These are phyloP conservation scores for Heliothis subflexa DNA, from an alignment of 1,140 invertebrate genomes.

Conservation along the genomic window DNA sequence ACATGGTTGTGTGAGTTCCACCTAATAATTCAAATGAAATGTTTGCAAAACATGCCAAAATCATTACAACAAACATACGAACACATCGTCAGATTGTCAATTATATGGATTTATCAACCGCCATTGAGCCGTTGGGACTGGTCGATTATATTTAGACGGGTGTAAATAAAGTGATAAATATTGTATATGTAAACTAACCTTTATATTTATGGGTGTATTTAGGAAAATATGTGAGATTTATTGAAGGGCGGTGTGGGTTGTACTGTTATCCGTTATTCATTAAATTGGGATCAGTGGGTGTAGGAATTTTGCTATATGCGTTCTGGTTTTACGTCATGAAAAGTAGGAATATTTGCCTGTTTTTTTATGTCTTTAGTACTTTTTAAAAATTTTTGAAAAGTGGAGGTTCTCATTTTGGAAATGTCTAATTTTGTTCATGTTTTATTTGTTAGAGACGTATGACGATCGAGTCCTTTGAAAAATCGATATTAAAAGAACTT, in stretches of 20 bases:
- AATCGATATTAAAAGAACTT: too few relatives aligned
- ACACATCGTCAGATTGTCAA: conserved; percentile 43
- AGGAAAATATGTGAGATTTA: not conserved
- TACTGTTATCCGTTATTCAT: too few relatives aligned
- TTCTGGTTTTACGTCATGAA: too few relatives aligned
- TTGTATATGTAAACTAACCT: conserved; percentile 22
- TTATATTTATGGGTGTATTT: conserved; percentile 11
- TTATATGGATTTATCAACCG: conserved; percentile 43
- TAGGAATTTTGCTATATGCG: not conserved
- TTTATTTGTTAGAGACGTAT: too few relatives aligned
- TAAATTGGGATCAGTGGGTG: not conserved
- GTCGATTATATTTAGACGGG: not conserved
- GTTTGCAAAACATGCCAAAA: conserved; percentile 45
- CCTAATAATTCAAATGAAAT: conserved; percentile 24
- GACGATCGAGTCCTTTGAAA: too few relatives aligned
- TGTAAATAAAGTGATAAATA: conserved; percentile 23
- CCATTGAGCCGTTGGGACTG: conserved; percentile 27
- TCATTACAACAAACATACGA: conserved; percentile 27
- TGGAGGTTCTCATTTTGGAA: too few relatives aligned
- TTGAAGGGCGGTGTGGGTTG: not conserved
- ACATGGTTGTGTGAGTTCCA: too few relatives aligned
- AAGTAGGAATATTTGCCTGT: too few relatives aligned
- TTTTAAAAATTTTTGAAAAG: too few relatives aligned
- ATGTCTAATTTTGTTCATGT: too few relatives aligned
- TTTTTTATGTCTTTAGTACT: too few relatives aligned